Evolutionary conservation across 2,113 vertebrate genomes (phyloP).

Genomic region (Odontophorus gujanensis): DNA sequence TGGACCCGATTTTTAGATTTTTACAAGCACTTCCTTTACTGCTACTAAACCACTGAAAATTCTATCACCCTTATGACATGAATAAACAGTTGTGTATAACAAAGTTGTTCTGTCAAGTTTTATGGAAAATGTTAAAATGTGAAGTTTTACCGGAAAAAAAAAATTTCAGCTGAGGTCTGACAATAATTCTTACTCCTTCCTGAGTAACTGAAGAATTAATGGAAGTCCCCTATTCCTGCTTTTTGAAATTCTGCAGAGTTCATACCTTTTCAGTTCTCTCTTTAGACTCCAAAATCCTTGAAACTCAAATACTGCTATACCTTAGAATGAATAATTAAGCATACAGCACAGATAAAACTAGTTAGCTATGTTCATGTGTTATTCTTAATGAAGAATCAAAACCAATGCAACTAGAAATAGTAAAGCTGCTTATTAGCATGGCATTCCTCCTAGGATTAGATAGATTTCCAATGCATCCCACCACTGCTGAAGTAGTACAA

Average conservation of each 20-base stretch:
- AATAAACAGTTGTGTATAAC: constrained; percentile 21
- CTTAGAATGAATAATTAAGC: neutral
- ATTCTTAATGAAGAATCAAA: neutral
- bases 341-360: neutral
- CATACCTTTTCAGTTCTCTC: neutral
- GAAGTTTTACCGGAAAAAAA: neutral
- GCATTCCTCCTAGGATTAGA: neutral
- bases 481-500: neutral
- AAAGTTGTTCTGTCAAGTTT: neutral
- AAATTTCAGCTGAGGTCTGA: neutral
- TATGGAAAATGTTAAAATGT: neutral
- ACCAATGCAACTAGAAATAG: neutral
- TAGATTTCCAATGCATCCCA: neutral
- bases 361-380: neutral
- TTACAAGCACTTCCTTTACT: neutral
- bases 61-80: neutral
- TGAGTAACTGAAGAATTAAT: neutral
- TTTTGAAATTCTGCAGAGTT: neutral
- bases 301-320: neutral
- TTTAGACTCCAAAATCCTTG: neutral
- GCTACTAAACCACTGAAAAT: neutral
- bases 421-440: neutral
- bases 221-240: neutral
- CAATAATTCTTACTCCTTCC: neutral
- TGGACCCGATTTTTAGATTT: neutral